A percentile compares a stretch with the other conserved stretches of the same genome.
Evolutionary conservation across 2,113 vertebrate genomes (phyloP).

Genomic region (Todiramphus chloris): DNA sequence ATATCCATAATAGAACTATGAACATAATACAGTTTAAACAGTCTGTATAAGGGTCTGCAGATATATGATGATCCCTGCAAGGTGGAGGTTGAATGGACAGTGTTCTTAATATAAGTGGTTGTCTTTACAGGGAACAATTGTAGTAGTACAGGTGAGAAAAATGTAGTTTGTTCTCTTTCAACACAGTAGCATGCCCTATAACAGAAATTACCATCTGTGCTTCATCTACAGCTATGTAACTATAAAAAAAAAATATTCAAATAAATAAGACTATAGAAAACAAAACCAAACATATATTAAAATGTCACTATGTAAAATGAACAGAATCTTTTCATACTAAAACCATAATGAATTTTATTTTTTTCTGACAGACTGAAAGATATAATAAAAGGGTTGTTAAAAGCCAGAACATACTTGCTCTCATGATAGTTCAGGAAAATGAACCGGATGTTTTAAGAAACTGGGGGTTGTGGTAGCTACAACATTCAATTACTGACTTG

Average conservation of each 20-base stretch:
- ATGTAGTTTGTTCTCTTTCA: background rate
- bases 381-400: background rate
- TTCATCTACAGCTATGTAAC: background rate
- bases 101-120: background rate
- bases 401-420: background rate
- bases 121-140: background rate
- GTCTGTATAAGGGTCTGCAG: background rate
- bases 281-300: background rate
- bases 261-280: background rate
- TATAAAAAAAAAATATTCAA: background rate
- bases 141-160: background rate
- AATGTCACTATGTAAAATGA: background rate
- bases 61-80: background rate
- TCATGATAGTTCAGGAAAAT: background rate
- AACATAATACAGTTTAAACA: background rate
- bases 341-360: background rate
- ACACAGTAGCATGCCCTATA: background rate
- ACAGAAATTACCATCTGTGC: background rate
- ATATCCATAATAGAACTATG: background rate
- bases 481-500: slow-evolving; percentile 54
- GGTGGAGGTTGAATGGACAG: background rate
- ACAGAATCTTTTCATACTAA: background rate
- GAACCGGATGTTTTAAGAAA: slow-evolving; percentile 22
- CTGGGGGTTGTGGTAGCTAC: background rate
- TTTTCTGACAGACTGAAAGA: background rate